Conservation (phyloP, 2,113 vertebrate genomes). For the Gadus chalcogrammus region DNA sequence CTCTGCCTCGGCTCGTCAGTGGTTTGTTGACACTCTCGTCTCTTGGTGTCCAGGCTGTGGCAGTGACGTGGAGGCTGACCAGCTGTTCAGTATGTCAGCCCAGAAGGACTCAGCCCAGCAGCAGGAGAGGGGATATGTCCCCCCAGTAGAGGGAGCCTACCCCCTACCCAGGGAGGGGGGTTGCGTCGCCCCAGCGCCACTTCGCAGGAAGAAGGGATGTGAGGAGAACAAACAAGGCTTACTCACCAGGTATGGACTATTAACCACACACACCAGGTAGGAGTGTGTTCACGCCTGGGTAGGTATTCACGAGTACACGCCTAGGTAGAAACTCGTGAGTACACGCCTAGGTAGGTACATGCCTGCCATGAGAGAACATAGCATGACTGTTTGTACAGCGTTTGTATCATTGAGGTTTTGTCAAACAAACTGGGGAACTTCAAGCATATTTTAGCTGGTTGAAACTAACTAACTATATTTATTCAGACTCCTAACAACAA, state of each 20-base stretch:
- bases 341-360: no score
- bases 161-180: slow-evolving; percentile 14
- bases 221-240: slow-evolving; percentile 75
- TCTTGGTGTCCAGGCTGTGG: slow-evolving; percentile 75
- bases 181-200: slow-evolving; percentile 73
- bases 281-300: neutral
- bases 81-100: slow-evolving; percentile 83
- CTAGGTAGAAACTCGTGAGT: no score
- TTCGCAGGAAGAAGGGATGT: slow-evolving; percentile 74
- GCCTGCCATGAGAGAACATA: no score
- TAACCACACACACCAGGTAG: neutral
- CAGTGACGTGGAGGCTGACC: slow-evolving; percentile 88
- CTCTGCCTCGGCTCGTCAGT: no score
- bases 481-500: no score
- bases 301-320: no score
- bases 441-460: no score
- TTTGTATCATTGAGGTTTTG: no score
- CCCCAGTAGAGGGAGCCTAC: slow-evolving; percentile 41
- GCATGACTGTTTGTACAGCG: no score
- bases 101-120: slow-evolving; percentile 72
- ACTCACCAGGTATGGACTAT: slow-evolving; percentile 80
- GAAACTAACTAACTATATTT: no score
- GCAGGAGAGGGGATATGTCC: slow-evolving; percentile 59
- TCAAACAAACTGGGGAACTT: no score
- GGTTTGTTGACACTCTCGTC: no score